Base-by-base conservation (phyloP, 2,797 vertebrate genomes). In the Perodicticus potto region DNA sequence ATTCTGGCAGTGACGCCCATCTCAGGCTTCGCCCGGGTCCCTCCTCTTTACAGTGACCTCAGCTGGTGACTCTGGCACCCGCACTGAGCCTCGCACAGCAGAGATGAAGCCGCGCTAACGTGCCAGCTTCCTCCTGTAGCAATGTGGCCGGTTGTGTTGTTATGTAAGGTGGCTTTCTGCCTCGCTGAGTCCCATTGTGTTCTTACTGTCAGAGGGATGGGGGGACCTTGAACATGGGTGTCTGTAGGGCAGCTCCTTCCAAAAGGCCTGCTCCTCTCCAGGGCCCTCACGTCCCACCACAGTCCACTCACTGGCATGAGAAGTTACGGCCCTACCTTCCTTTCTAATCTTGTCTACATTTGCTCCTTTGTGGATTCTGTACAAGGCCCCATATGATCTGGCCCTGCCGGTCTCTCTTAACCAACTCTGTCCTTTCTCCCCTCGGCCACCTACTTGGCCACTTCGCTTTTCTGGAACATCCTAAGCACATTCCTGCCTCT, bases 311-410 rank as follows among this genome's bases (percentile, higher is more conserved):
- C 5, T 37, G 19, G 57, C 65, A 27, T 32, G 1, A 25, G 78
- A 69, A 74, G 17, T 12, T 14, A 14, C 49, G 12, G 43, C 43
- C 49, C 49, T 16, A 1, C 6, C 27, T 32, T 53, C 61, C 67
- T 61, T 55, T 53, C 55, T 12, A 34, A 2, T 37, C 67, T 65
- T 70, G 40, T 1, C 37, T 43, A 17, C 25, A 17, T n/a, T 16
- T 19, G 14, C 29, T 32, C 6, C 29, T 5, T n/a, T 3, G 0
- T n/a, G 40, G 37, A 77, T 23, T 55, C 53, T 5, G 6, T 14
- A 29, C 6, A 12, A n/a, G 25, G 22, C 29, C 80, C 14, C 27
- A 43, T 0, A 0, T 53, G 34, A 9, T 14, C 32, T 25, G n/a
- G 16, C 63, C 61, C 55, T 34, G 12, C 29, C 57, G 76, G 25